These are phyloP conservation scores for Anaspis maculata DNA, from an alignment of 2,888 invertebrate genomes.

Conservation along the genomic window DNA sequence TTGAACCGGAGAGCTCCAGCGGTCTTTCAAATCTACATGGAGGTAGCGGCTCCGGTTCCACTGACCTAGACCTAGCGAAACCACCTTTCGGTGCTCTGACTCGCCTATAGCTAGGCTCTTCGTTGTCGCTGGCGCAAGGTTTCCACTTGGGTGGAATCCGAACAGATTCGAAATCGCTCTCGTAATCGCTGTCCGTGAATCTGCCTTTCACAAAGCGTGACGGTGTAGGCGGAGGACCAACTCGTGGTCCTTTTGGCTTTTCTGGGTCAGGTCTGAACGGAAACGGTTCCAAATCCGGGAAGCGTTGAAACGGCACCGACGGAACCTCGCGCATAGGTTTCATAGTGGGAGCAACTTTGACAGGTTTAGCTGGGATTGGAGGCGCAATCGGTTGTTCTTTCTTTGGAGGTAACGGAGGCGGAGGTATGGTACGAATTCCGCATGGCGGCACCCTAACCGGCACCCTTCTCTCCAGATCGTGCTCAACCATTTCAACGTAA, in stretches of 20 bases:
- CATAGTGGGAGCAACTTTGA: constrained; percentile 24
- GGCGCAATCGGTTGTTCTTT: constrained; percentile 41
- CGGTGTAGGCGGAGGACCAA: constrained; percentile 50
- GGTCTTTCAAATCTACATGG: constrained; percentile 50
- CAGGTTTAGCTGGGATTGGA: constrained; percentile 36
- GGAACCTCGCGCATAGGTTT: constrained; percentile 26
- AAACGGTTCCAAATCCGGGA: constrained; percentile 45
- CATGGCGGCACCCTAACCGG: constrained; percentile 48
- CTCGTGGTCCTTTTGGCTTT: constrained; percentile 35
- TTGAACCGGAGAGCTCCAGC: constrained; percentile 38
- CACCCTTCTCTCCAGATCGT: constrained; percentile 46
- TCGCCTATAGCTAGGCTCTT: constrained; percentile 50
- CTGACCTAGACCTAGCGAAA: constrained; percentile 48
- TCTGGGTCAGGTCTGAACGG: constrained; percentile 44
- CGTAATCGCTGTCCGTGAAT: constrained; percentile 58
- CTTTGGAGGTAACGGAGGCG: constrained; percentile 41
- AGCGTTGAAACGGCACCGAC: constrained; percentile 38
- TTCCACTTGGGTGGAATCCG: constrained; percentile 49
- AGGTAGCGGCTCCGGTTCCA: constrained; percentile 48
- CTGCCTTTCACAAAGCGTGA: constrained; percentile 50
- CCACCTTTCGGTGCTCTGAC: constrained; percentile 46
- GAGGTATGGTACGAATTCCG: constrained; percentile 48
- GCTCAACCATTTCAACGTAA: constrained; percentile 50
- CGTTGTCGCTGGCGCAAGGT: constrained; percentile 55
- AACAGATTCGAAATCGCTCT: constrained; percentile 52